Base-by-base conservation (phyloP, 2,797 vertebrate species). In the Peromyscus aztecus region DNA sequence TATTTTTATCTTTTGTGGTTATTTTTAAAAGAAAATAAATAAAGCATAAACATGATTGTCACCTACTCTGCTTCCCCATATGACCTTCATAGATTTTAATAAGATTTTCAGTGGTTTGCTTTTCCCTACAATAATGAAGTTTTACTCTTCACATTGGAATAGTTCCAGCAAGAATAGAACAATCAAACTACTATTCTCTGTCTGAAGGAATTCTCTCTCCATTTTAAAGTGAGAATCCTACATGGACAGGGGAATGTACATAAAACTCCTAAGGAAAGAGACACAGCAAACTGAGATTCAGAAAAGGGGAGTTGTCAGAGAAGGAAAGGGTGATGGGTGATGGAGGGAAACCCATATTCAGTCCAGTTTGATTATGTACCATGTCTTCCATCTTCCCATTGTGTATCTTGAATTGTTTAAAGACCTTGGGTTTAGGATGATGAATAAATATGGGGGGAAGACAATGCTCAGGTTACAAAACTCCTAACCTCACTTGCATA, bases 121-220 rank as follows among this genome's bases (percentile, higher is more conserved):
- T 89, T 94, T 43, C n/a, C 5, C 69, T 9, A 5, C 43, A 89
- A 69, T 61, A 89, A 34, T 63, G 43, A 89, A 89, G 19, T 87
- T 84, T 90, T 88, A 37, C 3, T 92, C 65, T 85, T 97, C 81
- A 92, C 23, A 65, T 9, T 80, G 65, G 89, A 96, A 86, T 4
- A 84, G 49, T 61, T n/a, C n/a, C 78, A 90, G 67, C 37, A 12
- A 92, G 0, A 4, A 34, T 43, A 88, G n/a, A 94, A 55, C 23
- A 63, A 90, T 94, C 67, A 94, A 97, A 97, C 92, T 97, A 96
- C 92, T 98, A 89, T 69, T 94, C 40, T 37, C n/a, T 81, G 31
- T n/a, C 82, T 75, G 59, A 89, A 94, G 37, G 46, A 65, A n/a
- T 59, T 92, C 96, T 86, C 14, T 91, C 71, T 91, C 82, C 27